Conservation (phyloP, 53 echinoderm and acorn worm genomes). For the Henricia sp. region DNA sequence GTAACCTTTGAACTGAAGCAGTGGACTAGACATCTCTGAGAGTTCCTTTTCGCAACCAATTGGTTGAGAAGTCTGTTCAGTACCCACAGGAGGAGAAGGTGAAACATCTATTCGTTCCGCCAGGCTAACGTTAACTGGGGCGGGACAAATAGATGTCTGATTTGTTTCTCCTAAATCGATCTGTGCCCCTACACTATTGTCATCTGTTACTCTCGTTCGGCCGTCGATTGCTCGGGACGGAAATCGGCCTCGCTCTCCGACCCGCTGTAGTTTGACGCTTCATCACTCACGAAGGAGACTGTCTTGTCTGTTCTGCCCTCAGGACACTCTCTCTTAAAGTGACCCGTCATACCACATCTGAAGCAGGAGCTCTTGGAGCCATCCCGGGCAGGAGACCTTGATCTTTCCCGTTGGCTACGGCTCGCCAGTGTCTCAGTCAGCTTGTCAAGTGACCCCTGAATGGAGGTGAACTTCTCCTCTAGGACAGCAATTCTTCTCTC, state of each 20-base stretch:
- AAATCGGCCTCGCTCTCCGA: constrained; percentile 43
- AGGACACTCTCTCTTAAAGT: constrained; percentile 32
- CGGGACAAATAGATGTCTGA: no score
- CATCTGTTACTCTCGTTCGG: constrained; percentile 1
- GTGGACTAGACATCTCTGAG: background rate
- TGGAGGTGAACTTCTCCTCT: constrained; percentile 16
- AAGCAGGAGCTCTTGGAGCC: constrained; percentile 11
- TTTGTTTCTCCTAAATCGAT: no score
- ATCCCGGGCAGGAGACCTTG: background rate
- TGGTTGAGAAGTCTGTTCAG: no score
- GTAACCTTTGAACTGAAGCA: constrained; percentile 32
- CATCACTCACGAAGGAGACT: constrained; percentile 40
- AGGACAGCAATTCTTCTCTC: constrained; percentile 12
- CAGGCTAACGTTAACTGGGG: no score
- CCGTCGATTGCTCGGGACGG: constrained; percentile 20
- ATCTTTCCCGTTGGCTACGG: background rate
- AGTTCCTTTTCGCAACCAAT: no score
- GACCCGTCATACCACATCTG: constrained; percentile 23
- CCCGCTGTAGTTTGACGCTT: constrained; percentile 44
- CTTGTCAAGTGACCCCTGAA: constrained; percentile 15
- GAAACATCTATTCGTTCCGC: no score
- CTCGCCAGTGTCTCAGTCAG: background rate
- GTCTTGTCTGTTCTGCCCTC: background rate
- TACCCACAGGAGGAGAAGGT: no score
- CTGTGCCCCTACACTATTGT: no score